phyloP scores from a whole-genome alignment of 2,797 vertebrate species.

The Enteromius anoplus region DNA sequence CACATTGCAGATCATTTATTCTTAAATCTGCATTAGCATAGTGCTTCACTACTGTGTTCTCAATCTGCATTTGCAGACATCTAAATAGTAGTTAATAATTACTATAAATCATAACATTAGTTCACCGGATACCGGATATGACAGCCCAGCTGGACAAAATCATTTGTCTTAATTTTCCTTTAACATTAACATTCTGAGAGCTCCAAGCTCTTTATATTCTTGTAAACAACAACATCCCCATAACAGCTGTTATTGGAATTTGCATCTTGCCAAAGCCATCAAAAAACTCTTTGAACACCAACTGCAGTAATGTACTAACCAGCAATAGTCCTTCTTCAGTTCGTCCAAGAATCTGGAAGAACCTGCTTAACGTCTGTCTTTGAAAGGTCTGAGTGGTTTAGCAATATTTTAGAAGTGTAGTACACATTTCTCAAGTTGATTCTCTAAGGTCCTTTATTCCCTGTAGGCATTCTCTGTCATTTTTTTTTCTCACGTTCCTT shows the following conservation, averaged over 20 bases:
- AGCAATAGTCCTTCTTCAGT: neutral
- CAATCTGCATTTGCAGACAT: neutral
- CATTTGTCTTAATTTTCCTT: neutral
- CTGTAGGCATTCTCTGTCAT: neutral
- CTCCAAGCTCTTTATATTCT: neutral
- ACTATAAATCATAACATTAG: neutral
- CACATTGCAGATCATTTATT: neutral
- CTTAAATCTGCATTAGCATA: neutral
- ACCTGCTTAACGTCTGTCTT: neutral
- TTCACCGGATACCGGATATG: neutral
- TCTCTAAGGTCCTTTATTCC: neutral
- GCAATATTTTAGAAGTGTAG: neutral
- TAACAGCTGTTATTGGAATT: neutral
- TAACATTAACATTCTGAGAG: neutral
- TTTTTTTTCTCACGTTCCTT: neutral
- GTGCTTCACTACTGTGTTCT: neutral
- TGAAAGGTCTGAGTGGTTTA: neutral
- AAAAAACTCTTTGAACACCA: neutral
- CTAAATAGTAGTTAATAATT: neutral
- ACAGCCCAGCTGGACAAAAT: neutral
- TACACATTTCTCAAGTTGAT: slow-evolving; percentile 20
- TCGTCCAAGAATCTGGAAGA: slow-evolving; percentile 8
- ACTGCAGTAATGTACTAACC: neutral
- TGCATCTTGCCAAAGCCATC: neutral
- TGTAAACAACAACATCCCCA: neutral